These are phyloP conservation scores for Bombycilla garrulus DNA, from an alignment of 2,113 vertebrate species.

Conservation along the genomic window DNA sequence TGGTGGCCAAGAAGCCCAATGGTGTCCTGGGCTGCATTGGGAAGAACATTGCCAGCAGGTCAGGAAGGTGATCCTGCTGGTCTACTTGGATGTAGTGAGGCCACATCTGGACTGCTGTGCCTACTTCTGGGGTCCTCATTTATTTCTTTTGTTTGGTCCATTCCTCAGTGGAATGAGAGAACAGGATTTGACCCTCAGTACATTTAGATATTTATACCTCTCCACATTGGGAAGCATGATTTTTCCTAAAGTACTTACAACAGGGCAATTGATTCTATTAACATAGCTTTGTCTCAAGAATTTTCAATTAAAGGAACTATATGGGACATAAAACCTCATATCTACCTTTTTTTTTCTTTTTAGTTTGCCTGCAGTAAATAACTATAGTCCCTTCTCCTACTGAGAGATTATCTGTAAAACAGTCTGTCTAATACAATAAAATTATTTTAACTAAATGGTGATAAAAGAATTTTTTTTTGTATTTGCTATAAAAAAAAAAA, in stretches of 20 bases:
- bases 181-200: neutral
- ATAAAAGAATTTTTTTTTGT: neutral
- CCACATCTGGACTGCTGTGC: neutral
- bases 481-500: neutral
- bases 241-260: neutral
- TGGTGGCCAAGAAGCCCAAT: neutral
- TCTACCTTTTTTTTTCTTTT: neutral
- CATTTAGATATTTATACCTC: neutral
- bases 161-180: neutral
- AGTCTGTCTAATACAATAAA: neutral
- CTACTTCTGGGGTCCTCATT: neutral
- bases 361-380: neutral
- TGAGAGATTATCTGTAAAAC: neutral
- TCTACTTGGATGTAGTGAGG: neutral
- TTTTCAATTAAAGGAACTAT: neutral
- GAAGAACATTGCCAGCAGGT: neutral
- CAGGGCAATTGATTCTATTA: neutral
- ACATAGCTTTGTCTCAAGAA: neutral
- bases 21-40: no score
- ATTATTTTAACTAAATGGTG: neutral
- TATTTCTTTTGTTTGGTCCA: neutral
- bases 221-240: rapidly evolving
- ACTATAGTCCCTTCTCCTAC: neutral
- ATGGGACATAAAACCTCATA: neutral
- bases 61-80: rapidly evolving